Base-by-base conservation (phyloP, 2,113 vertebrate species). In the Sebastes fasciatus region DNA sequence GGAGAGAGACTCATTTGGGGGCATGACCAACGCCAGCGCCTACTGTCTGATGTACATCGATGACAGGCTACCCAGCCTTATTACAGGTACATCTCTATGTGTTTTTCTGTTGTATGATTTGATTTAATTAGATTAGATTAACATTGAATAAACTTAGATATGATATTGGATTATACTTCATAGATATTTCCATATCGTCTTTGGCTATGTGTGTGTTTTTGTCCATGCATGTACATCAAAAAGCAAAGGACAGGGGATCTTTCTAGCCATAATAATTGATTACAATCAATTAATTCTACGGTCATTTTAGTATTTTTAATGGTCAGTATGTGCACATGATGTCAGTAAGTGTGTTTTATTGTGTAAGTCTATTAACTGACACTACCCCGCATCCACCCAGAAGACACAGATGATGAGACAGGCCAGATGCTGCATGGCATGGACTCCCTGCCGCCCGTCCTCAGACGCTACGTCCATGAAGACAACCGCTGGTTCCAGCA, bases 21-120 rank as follows among this genome's bases (percentile, higher is more conserved):
- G 98, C 13, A 86, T 96, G 94, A 97, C 94, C 89, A 99, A 98
- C 0, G 97, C 98, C 83, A 99, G 98, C 2, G 98, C 98, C 57
- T 99, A 99, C 92, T 99, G 98, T 89, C 94, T 99, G 82, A 98
- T 99, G 96, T 99, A 99, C 91, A 97, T 98, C 5, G 96, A 96
- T 0, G 96, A 96, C 71, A 89, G 93, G 73, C 83, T 97, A 1
- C 94, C 96, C 0, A 73, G 74, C 43, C 91, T 89, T 0, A 93
- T 83, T 26, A 91, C 96, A 95, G 98, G 98, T 99, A 93, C 14
- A 19, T 40, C 16, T 51, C 1, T 62, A 7, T 11, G 19, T 45
- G 55, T n/a, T 17, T 57, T 34, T 52, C 9, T 58, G 58, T 17
- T 48, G 14, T 5, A 19, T 8, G 0, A 52, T 66, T 57, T 42